phyloP scores from a whole-genome alignment of 1,140 invertebrate species.

The Pachyrhynchus sulphureomaculatus region DNA sequence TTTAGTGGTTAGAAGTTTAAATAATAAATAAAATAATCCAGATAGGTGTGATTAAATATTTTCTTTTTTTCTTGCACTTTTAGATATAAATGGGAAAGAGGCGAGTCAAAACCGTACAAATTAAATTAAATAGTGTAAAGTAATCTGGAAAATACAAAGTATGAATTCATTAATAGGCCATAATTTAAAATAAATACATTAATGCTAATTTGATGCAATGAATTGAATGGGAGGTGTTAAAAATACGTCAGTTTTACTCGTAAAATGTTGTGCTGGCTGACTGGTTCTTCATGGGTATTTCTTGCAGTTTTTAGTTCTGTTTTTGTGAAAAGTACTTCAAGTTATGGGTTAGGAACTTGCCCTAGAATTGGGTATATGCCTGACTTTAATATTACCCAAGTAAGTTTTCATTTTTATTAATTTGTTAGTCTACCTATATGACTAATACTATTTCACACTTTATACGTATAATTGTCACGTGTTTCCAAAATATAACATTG shows the following conservation, averaged over 20 bases:
- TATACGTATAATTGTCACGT: neutral
- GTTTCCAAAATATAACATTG: neutral
- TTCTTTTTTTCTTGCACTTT: too few relatives aligned
- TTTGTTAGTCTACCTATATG: neutral
- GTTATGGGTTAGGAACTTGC: slow-evolving; percentile 60
- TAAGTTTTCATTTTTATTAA: slow-evolving; percentile 48
- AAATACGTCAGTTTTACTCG: slow-evolving; percentile 16
- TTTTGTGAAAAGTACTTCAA: slow-evolving; percentile 7
- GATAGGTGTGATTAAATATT: too few relatives aligned
- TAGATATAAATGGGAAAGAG: too few relatives aligned
- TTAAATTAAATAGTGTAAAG: too few relatives aligned
- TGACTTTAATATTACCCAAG: slow-evolving; percentile 60
- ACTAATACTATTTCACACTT: neutral
- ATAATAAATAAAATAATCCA: too few relatives aligned
- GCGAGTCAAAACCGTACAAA: too few relatives aligned
- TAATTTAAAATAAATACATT: slow-evolving; percentile 16
- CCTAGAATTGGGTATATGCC: slow-evolving; percentile 60
- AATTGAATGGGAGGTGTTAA: slow-evolving; percentile 11
- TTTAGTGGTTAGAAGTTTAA: too few relatives aligned
- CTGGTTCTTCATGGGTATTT: slow-evolving; percentile 11
- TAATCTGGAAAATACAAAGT: too few relatives aligned
- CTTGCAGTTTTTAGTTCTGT: neutral
- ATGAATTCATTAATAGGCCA: neutral
- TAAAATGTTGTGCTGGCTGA: slow-evolving; percentile 21
- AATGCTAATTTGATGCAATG: slow-evolving; percentile 27